These are phyloP conservation scores for Apogon hyalosoma DNA, from an alignment of 2,797 vertebrate genomes.

Conservation along the genomic window DNA sequence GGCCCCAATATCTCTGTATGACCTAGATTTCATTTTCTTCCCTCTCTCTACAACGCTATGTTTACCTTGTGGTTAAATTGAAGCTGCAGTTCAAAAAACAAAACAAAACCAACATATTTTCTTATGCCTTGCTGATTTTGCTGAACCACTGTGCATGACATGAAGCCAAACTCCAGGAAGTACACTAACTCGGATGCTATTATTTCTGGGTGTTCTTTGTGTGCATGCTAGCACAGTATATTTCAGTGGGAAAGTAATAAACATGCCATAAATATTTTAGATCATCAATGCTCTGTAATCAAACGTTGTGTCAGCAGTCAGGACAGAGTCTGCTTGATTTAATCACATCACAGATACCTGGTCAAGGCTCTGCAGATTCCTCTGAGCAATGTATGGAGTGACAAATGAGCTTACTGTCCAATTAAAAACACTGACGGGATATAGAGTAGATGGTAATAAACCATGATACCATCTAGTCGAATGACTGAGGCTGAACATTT, in stretches of 20 bases:
- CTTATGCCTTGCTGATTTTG: neutral
- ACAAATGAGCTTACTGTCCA: neutral
- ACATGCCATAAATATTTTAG: conserved; percentile 27
- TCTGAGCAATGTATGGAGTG: neutral
- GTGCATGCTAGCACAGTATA: neutral
- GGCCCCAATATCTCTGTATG: conserved; percentile 25
- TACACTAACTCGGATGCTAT: neutral
- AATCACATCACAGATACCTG: conserved; percentile 46
- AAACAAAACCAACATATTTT: conserved; percentile 3
- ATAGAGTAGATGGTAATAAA: neutral
- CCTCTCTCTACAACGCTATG: neutral
- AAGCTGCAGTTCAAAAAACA: neutral
- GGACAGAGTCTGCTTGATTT: conserved; percentile 54
- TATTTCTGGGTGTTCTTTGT: neutral
- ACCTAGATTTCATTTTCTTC: conserved; percentile 33
- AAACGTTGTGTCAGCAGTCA: conserved; percentile 44
- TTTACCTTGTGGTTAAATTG: conserved; percentile 8
- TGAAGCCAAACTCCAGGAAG: neutral
- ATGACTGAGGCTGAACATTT: neutral
- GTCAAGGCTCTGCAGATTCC: conserved; percentile 24
- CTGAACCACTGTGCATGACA: conserved; percentile 7
- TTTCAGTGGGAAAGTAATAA: conserved; percentile 12
- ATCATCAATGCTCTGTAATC: conserved; percentile 49
- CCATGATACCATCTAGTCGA: conserved; percentile 1
- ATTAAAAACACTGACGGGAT: neutral